phyloP scores from a whole-genome alignment of 2,888 invertebrate genomes.

The Cosmia trapezina region DNA sequence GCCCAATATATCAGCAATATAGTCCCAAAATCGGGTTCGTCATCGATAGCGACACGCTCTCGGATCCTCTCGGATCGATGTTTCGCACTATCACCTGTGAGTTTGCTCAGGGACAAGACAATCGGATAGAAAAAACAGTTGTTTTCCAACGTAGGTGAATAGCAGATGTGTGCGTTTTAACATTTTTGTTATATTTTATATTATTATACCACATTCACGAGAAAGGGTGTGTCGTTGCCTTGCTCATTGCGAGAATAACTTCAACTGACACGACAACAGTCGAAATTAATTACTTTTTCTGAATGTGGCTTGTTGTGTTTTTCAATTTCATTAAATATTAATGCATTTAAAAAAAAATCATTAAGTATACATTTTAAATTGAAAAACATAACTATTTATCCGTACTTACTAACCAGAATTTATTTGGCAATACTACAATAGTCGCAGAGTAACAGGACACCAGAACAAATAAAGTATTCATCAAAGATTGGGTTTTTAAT shows the following conservation, averaged over 20 bases:
- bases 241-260: conserved; percentile 40
- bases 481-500: conserved; percentile 87
- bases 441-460: conserved; percentile 83
- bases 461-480: conserved; percentile 79
- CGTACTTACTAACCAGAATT: conserved; percentile 85
- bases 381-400: conserved; percentile 76
- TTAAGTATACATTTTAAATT: conserved; percentile 67
- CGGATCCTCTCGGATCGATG: conserved; percentile 65
- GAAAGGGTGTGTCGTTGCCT: conserved; percentile 52
- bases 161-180: conserved; percentile 76
- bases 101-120: conserved; percentile 74
- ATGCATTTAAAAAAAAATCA: conserved; percentile 17
- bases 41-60: conserved; percentile 76
- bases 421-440: conserved; percentile 85
- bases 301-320: conserved; percentile 74
- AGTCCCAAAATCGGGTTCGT: conserved; percentile 86
- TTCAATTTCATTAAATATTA: conserved; percentile 73
- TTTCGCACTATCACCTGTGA: conserved; percentile 76
- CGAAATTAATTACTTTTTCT: conserved; percentile 67
- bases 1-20: conserved; percentile 77
- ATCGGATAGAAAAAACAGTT: conserved; percentile 71
- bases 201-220: conserved; percentile 74
- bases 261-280: conserved; percentile 40
- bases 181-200: conserved; percentile 64
- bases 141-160: conserved; percentile 87